phyloP scores from a whole-genome alignment of 30 jellyfish, hydroid and myxozoan species.

The Pseudorhiza aurosa region DNA sequence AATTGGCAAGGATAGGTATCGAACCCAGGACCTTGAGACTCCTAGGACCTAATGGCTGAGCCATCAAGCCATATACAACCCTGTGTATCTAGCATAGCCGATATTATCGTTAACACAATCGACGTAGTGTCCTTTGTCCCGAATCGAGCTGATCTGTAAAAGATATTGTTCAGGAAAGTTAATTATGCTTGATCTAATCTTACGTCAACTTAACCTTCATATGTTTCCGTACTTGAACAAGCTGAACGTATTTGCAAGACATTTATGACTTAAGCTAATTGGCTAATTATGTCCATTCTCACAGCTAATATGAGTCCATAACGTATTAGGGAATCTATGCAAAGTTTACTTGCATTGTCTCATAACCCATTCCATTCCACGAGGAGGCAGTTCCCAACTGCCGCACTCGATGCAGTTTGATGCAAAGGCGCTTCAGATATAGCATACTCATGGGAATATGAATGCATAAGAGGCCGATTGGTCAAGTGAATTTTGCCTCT shows the following conservation, averaged over 20 bases:
- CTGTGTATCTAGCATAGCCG: not conserved
- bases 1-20: too few relatives aligned
- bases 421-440: too few relatives aligned
- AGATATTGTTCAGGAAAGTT: conserved; percentile 10
- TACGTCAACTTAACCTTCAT: conserved; percentile 12
- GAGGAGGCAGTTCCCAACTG: too few relatives aligned
- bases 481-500: too few relatives aligned
- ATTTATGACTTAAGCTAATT: not conserved
- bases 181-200: conserved; percentile 13
- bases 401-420: too few relatives aligned
- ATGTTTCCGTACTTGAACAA: conserved; percentile 15
- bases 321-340: not conserved
- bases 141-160: not conserved
- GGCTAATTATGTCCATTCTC: not conserved
- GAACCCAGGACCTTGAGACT: too few relatives aligned
- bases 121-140: conserved; percentile 1
- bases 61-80: too few relatives aligned
- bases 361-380: too few relatives aligned
- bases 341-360: too few relatives aligned
- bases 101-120: not conserved
- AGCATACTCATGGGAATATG: too few relatives aligned
- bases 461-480: too few relatives aligned
- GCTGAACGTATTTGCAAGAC: not conserved
- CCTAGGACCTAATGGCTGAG: too few relatives aligned
- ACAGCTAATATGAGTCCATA: not conserved